Evolutionary conservation across 2,888 invertebrate species (phyloP), one percentile per base, ranked within the genome.

Genomic region (Perizoma affinitatum): DNA sequence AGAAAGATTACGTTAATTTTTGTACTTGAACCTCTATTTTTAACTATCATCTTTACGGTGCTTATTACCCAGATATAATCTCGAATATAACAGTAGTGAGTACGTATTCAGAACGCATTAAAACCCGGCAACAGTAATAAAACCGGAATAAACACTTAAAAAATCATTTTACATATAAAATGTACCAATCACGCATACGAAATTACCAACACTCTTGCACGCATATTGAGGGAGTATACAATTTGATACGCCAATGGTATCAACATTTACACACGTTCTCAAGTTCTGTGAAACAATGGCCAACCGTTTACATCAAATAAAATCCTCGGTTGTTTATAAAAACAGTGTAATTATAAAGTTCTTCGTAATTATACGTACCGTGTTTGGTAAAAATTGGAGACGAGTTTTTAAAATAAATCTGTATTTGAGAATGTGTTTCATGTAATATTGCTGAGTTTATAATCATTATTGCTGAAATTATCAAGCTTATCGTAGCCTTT

Each of bases 241-340:
- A 58, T 46, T 48, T 35, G 51, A 47, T 51, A 46, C 50, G 22
- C 42, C 46, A 48, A 41, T 62, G 69, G 63, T 70, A 75, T 71
- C 70, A 65, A 70, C 64, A 53, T 56, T 53, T 5, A 59, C 67
- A 72, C 75, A 76, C 71, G 72, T 75, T 67, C 72, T 74, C 71
- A 11, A 54, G 59, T 78, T 76, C 69, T 58, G 22, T 61, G 68
- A 71, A 76, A 78, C 79, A 79, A 75, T 76, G 69, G 56, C 68
- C 63, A 48, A 49, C 48, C 69, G 65, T 67, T 62, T 54, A 48
- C 67, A 61, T 49, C 41, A 48, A 58, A 55, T 41, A 48, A 40
- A 69, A 65, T 56, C 50, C 52, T 59, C 51, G 34, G 58, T 61
- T 65, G 62, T 63, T 67, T 54, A 52, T 45, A 65, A 63, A 67